A percentile compares a stretch with the other conserved stretches of the same genome.
phyloP scores from a whole-genome alignment of 2,888 invertebrate genomes.

The Xylota segnis region DNA sequence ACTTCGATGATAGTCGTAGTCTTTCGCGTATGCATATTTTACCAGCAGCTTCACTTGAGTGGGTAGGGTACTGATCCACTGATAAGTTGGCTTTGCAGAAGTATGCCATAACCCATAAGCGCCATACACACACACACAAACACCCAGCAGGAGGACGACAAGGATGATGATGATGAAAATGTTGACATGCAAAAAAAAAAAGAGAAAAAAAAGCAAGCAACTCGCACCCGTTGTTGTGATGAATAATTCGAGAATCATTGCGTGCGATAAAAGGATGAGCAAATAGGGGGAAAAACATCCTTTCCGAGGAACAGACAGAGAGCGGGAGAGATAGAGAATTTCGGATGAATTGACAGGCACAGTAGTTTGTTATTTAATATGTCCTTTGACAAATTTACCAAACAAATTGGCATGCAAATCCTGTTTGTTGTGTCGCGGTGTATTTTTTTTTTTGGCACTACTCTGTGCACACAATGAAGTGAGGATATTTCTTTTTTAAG shows the following conservation, averaged over 20 bases:
- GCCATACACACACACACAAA: neutral
- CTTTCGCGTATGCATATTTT: slow-evolving; percentile 37
- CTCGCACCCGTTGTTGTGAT: slow-evolving; percentile 22
- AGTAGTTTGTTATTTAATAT: slow-evolving; percentile 40
- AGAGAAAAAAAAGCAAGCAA: slow-evolving; percentile 1
- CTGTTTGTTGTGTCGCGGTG: neutral
- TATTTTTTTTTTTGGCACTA: no score
- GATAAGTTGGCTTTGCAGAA: neutral
- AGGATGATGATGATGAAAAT: slow-evolving; percentile 35
- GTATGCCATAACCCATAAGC: neutral
- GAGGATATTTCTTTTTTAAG: no score
- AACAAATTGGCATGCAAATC: neutral
- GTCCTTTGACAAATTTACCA: slow-evolving; percentile 27
- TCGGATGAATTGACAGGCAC: slow-evolving; percentile 16
- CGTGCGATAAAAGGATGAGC: slow-evolving; percentile 9
- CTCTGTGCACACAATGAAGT: no score
- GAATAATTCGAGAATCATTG: slow-evolving; percentile 41
- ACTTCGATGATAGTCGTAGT: slow-evolving; percentile 28
- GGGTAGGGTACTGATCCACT: neutral
- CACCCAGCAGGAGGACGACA: neutral
- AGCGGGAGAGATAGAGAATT: slow-evolving; percentile 8
- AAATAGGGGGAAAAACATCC: neutral
- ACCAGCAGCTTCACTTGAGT: slow-evolving; percentile 18
- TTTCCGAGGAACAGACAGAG: no score
- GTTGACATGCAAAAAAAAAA: slow-evolving; percentile 1